Conservation (phyloP, 23 tunicate species). For the Styela clava region DNA sequence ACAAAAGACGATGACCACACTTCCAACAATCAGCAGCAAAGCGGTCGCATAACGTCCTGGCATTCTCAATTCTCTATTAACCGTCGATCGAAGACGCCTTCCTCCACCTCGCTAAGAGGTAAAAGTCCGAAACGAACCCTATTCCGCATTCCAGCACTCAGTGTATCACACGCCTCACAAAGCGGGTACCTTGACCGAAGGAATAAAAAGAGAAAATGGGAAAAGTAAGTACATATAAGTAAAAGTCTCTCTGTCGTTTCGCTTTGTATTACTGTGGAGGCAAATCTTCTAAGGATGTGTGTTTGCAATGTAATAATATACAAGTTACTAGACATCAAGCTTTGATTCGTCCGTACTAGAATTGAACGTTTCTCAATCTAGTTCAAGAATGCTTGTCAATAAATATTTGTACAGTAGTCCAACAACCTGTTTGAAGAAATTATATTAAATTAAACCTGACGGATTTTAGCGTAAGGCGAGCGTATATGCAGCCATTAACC, state of each 20-base stretch:
- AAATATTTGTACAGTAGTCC: too few relatives aligned
- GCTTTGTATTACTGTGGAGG: too few relatives aligned
- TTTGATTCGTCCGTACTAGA: too few relatives aligned
- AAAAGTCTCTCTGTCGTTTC: too few relatives aligned
- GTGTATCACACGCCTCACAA: slow-evolving; percentile 42
- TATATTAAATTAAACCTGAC: too few relatives aligned
- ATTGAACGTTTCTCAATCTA: too few relatives aligned
- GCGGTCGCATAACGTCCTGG: slow-evolving; percentile 20
- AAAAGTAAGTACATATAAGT: slow-evolving; percentile 77
- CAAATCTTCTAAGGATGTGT: too few relatives aligned
- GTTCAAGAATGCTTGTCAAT: background rate
- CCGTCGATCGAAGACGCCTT: background rate
- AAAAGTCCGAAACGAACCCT: slow-evolving; percentile 9
- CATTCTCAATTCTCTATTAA: slow-evolving; percentile 24
- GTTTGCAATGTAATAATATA: too few relatives aligned
- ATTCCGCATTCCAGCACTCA: slow-evolving; percentile 68
- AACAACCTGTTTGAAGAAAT: too few relatives aligned
- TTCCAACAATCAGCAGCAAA: background rate
- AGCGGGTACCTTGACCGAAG: slow-evolving; percentile 70
- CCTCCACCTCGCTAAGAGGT: background rate
- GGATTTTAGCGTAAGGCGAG: too few relatives aligned
- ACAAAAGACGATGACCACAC: background rate
- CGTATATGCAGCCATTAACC: too few relatives aligned
- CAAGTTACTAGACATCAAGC: too few relatives aligned
- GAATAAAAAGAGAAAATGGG: slow-evolving; percentile 81